A percentile compares a stretch with the other conserved stretches of the same genome.
These are phyloP conservation scores for Protobothrops flavoviridis DNA, from an alignment of 2,113 vertebrate genomes.

Conservation along the genomic window DNA sequence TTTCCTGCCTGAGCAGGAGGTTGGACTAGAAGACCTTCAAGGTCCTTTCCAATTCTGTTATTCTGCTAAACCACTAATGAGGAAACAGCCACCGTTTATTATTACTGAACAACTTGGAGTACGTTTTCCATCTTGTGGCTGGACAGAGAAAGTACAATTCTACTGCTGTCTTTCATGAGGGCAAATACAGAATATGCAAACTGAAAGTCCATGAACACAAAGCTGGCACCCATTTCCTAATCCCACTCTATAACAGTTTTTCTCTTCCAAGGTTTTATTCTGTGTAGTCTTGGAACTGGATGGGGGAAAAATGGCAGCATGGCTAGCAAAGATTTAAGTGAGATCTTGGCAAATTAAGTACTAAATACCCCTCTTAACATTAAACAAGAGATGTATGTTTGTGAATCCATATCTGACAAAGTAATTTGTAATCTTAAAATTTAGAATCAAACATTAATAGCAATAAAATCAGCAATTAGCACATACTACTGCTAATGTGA, in stretches of 20 bases:
- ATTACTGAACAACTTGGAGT: neutral
- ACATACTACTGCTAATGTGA: neutral
- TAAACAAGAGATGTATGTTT: neutral
- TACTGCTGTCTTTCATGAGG: neutral
- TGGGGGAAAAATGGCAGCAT: neutral
- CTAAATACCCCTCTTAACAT: neutral
- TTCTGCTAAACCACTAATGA: neutral
- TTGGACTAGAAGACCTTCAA: neutral
- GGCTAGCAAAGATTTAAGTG: neutral
- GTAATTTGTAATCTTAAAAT: neutral
- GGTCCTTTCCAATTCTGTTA: neutral
- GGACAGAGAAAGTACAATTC: constrained; percentile 37
- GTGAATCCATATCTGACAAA: neutral
- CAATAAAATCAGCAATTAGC: neutral
- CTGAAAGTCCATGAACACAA: neutral
- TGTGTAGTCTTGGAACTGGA: neutral
- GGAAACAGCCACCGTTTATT: neutral
- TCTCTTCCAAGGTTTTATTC: neutral
- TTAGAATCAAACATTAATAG: neutral
- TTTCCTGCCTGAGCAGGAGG: neutral
- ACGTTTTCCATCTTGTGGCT: constrained; percentile 57
- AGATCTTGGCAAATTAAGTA: neutral
- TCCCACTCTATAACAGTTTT: neutral
- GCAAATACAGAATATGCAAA: neutral
- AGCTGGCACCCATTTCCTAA: neutral